These are phyloP conservation scores for Cydia pomonella DNA, from an alignment of 1,140 invertebrate genomes.

Conservation along the genomic window DNA sequence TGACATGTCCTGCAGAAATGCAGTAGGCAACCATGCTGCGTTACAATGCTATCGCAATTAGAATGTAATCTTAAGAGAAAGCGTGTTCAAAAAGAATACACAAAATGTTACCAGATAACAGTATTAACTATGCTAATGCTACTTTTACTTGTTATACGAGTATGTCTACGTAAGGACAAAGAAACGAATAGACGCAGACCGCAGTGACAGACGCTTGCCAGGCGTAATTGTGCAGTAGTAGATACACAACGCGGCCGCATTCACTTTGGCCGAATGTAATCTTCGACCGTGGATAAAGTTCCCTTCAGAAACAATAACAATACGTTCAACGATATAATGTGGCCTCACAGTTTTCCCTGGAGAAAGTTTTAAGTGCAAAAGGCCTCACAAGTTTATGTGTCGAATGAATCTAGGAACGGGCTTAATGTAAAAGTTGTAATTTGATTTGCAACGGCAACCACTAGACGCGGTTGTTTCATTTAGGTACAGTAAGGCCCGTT, in stretches of 20 bases:
- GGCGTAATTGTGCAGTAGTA: conserved; percentile 20
- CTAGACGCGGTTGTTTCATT: conserved; percentile 50
- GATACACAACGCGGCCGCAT: conserved; percentile 38
- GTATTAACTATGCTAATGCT: too few relatives aligned
- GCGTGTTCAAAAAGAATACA: too few relatives aligned
- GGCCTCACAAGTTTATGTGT: conserved; percentile 58
- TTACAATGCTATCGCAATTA: too few relatives aligned
- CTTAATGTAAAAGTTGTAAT: conserved; percentile 62
- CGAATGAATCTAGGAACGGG: conserved; percentile 52
- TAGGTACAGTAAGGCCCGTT: conserved; percentile 40
- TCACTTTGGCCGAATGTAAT: conserved; percentile 51
- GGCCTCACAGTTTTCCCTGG: conserved; percentile 49
- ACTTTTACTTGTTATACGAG: too few relatives aligned
- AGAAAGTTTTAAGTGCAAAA: conserved; percentile 60
- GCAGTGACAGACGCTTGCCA: background rate
- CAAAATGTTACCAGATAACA: too few relatives aligned
- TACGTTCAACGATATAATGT: conserved; percentile 58
- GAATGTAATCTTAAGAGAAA: too few relatives aligned
- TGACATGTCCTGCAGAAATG: too few relatives aligned
- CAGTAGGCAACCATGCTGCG: too few relatives aligned
- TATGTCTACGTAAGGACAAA: too few relatives aligned
- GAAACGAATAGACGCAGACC: background rate
- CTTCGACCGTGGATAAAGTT: conserved; percentile 47
- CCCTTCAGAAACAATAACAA: conserved; percentile 60
- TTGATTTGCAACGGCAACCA: conserved; percentile 56